These are phyloP conservation scores for Chloromyia formosa DNA, from an alignment of 2,888 invertebrate genomes.

Conservation along the genomic window DNA sequence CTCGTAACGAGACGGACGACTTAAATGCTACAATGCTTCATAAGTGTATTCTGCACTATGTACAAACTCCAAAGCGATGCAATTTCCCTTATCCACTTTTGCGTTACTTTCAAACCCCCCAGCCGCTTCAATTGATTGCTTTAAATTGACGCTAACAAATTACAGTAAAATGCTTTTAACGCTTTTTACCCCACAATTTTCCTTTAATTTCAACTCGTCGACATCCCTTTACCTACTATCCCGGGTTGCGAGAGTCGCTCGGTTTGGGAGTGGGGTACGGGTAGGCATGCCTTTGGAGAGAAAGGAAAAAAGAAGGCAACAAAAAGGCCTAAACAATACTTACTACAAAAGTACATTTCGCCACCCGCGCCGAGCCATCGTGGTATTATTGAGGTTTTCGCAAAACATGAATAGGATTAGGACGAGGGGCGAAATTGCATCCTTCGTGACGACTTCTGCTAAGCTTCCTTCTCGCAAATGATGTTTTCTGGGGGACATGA, in stretches of 20 bases:
- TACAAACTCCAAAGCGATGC: conserved; percentile 14
- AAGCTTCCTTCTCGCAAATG: neutral
- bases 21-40: neutral
- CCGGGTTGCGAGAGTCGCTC: too few species aligned
- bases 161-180: conserved; percentile 46
- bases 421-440: conserved; percentile 1
- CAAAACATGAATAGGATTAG: conserved; percentile 1
- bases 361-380: too few species aligned
- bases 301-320: neutral
- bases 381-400: neutral
- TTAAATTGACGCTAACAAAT: conserved; percentile 45
- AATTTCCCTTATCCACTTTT: neutral
- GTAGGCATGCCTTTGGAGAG: conserved; percentile 27
- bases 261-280: too few species aligned
- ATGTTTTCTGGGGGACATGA: neutral
- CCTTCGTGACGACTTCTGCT: neutral
- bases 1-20: neutral
- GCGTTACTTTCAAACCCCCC: neutral
- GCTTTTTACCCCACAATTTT: conserved; percentile 13
- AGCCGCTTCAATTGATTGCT: conserved; percentile 33
- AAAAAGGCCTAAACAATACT: neutral
- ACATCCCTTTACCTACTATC: conserved; percentile 6
- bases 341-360: neutral
- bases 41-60: neutral
- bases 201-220: conserved; percentile 7